phyloP scores from a whole-genome alignment of 1,140 invertebrate species.

The Zophobas atratus region DNA sequence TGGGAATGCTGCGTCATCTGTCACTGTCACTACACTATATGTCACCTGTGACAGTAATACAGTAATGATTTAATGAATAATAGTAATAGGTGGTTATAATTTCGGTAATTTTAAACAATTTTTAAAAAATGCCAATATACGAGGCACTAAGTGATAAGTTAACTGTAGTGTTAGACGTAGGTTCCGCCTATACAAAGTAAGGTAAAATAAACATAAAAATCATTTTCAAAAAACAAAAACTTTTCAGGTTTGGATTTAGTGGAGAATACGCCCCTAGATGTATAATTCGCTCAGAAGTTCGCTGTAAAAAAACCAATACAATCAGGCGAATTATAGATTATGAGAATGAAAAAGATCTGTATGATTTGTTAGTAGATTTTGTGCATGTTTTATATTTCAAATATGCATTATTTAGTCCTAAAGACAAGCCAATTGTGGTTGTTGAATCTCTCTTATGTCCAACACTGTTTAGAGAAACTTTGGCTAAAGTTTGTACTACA shows the following conservation, averaged over 20 bases:
- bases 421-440: conserved; percentile 91
- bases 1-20: too few relatives aligned
- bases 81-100: neutral
- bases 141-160: conserved; percentile 90
- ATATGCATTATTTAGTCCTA: conserved; percentile 91
- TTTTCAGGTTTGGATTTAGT: conserved; percentile 89
- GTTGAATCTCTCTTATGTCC: conserved; percentile 91
- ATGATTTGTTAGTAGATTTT: conserved; percentile 90
- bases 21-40: too few relatives aligned
- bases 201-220: conserved; percentile 58
- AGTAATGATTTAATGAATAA: neutral
- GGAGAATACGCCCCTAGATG: conserved; percentile 89
- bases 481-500: conserved; percentile 77
- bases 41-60: neutral
- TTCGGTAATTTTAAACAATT: conserved; percentile 8
- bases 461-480: conserved; percentile 84
- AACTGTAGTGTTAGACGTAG: conserved; percentile 92
- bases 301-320: conserved; percentile 76
- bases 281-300: conserved; percentile 87
- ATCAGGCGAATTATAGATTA: conserved; percentile 81
- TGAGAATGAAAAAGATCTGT: conserved; percentile 81
- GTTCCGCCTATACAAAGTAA: conserved; percentile 94
- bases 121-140: conserved; percentile 76
- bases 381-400: conserved; percentile 86
- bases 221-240: conserved; percentile 44